phyloP scores from a whole-genome alignment of 2,113 vertebrate species.

The Protomyctophum bolini region DNA sequence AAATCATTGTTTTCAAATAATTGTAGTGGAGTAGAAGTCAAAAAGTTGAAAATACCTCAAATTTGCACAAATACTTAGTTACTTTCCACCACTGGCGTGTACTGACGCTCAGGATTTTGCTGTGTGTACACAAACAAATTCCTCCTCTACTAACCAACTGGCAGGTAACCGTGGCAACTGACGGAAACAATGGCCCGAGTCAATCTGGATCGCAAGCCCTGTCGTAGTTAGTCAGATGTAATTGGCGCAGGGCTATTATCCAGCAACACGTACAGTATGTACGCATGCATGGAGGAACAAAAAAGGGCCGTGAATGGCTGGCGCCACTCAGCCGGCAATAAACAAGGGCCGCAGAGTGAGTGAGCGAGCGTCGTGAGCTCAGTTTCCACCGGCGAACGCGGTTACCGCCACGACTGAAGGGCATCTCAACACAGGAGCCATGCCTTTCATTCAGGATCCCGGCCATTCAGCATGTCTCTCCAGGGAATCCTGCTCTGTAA shows the following conservation, averaged over 20 bases:
- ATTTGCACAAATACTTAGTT: too few relatives aligned
- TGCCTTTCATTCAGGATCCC: constrained; percentile 48
- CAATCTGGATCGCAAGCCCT: constrained; percentile 25
- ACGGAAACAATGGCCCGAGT: constrained; percentile 71
- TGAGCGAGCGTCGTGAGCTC: constrained; percentile 57
- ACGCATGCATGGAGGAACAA: not conserved
- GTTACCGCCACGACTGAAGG: constrained; percentile 55
- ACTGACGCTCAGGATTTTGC: too few relatives aligned
- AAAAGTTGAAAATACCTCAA: too few relatives aligned
- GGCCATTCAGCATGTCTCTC: constrained; percentile 49
- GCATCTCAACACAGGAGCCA: constrained; percentile 54
- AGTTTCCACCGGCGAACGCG: constrained; percentile 57
- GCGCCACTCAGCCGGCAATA: not conserved
- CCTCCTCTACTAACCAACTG: constrained; percentile 65
- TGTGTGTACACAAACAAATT: constrained; percentile 33
- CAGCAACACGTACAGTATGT: too few relatives aligned
- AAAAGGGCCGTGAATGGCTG: constrained; percentile 31
- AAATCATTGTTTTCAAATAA: too few relatives aligned
- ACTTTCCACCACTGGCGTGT: too few relatives aligned
- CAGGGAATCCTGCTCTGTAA: constrained; percentile 50
- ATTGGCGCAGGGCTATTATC: too few relatives aligned
- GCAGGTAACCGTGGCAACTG: constrained; percentile 67
- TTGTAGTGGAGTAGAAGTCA: too few relatives aligned
- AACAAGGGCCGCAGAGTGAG: not conserved
- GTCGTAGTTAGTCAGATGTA: too few relatives aligned